A percentile compares a stretch with the other conserved stretches of the same genome.
These are phyloP conservation scores for Lasioglossum morio DNA, from an alignment of 2,888 invertebrate species.

Conservation along the genomic window DNA sequence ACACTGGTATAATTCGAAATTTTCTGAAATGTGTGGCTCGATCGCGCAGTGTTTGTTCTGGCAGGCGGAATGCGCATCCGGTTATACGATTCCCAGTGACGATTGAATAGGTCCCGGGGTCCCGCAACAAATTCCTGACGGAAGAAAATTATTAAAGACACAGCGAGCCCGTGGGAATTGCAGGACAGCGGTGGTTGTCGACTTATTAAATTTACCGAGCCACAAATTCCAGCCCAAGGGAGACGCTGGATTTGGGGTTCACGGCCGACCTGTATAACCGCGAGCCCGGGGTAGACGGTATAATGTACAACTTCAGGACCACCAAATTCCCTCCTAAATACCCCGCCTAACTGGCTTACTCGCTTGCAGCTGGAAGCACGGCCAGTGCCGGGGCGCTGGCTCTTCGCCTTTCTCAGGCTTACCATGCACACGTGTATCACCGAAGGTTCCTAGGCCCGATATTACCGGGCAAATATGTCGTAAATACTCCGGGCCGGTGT, in stretches of 20 bases:
- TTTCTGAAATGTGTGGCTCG: not conserved
- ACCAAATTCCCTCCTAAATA: conserved; percentile 82
- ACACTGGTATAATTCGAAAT: not conserved
- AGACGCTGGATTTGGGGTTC: conserved; percentile 69
- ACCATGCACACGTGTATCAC: conserved; percentile 72
- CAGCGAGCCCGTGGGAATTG: conserved; percentile 50
- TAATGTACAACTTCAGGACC: conserved; percentile 83
- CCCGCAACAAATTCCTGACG: conserved; percentile 17
- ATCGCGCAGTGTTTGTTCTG: not conserved
- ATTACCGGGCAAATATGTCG: conserved; percentile 79
- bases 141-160: conserved; percentile 39
- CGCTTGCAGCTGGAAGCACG: conserved; percentile 64
- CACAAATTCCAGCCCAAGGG: conserved; percentile 79
- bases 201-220: conserved; percentile 83
- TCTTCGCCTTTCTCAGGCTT: conserved; percentile 68
- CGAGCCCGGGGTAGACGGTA: conserved; percentile 73
- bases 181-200: conserved; percentile 70
- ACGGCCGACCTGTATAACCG: conserved; percentile 67
- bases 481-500: conserved; percentile 72
- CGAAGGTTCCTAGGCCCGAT: conserved; percentile 72
- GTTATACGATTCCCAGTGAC: not conserved
- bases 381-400: conserved; percentile 44
- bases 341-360: conserved; percentile 83
- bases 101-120: not conserved
- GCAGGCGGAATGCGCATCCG: not conserved